These are phyloP conservation scores for Cheiracanthium punctorium DNA, from an alignment of 2,888 invertebrate genomes.

Conservation along the genomic window DNA sequence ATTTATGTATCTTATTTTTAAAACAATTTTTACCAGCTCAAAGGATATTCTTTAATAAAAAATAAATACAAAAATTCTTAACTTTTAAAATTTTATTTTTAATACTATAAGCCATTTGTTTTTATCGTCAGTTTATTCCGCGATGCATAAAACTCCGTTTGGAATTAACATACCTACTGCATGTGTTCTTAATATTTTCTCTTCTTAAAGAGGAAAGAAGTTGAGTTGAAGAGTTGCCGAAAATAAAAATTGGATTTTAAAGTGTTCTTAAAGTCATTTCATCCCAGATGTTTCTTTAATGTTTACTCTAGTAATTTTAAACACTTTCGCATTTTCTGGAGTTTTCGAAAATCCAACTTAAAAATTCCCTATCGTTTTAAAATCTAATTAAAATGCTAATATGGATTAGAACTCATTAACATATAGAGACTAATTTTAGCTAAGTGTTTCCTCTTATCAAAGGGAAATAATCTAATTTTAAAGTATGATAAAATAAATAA, in stretches of 20 bases:
- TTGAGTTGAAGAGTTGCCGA: too few relatives aligned
- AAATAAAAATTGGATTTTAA: not conserved
- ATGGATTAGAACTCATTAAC: not conserved
- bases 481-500: not conserved
- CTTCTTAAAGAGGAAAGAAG: too few relatives aligned
- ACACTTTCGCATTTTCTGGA: not conserved
- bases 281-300: not conserved
- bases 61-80: too few relatives aligned
- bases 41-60: too few relatives aligned
- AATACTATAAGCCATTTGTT: too few relatives aligned
- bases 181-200: too few relatives aligned
- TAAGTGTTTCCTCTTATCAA: not conserved
- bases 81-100: too few relatives aligned
- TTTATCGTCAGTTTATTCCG: too few relatives aligned
- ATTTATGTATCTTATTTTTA: too few relatives aligned
- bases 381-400: not conserved
- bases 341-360: not conserved
- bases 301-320: not conserved
- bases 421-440: not conserved
- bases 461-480: not conserved
- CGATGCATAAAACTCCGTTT: too few relatives aligned
- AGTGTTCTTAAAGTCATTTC: not conserved
- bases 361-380: not conserved
- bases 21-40: too few relatives aligned
- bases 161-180: too few relatives aligned